These are phyloP conservation scores for Heterohyrax brucei DNA, from an alignment of 2,797 vertebrate species.

Conservation along the genomic window DNA sequence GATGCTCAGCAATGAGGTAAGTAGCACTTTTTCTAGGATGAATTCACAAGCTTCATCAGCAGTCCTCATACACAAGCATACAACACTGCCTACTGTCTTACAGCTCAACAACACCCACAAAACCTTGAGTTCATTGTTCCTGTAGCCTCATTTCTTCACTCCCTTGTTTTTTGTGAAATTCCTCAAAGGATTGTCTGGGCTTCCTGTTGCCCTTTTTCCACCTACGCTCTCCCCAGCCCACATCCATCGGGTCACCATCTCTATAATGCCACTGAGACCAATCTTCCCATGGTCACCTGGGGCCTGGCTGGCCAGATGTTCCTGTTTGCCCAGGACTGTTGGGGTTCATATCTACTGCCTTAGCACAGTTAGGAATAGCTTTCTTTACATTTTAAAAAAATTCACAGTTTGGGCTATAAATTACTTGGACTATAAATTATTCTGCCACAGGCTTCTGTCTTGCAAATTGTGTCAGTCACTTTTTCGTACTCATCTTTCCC, in stretches of 20 bases:
- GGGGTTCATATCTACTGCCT: slow-evolving; percentile 35
- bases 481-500: slow-evolving; percentile 34
- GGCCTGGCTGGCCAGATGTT: slow-evolving; percentile 18
- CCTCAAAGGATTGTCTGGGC: background rate
- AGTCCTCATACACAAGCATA: background rate
- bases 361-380: slow-evolving; percentile 75
- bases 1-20: no score
- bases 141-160: slow-evolving; percentile 6
- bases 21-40: no score
- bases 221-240: slow-evolving; percentile 8
- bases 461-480: slow-evolving; percentile 26
- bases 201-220: slow-evolving; percentile 10
- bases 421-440: slow-evolving; percentile 63
- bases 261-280: background rate
- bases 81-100: background rate
- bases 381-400: slow-evolving; percentile 30
- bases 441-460: slow-evolving; percentile 16
- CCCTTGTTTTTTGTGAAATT: slow-evolving; percentile 1
- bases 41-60: no score
- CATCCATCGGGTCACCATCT: background rate
- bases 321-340: slow-evolving; percentile 38
- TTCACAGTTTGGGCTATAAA: slow-evolving; percentile 32
- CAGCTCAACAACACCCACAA: background rate
- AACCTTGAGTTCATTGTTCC: background rate
- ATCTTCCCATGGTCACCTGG: slow-evolving; percentile 14